Evolutionary conservation across 1,140 invertebrate species (phyloP).

Genomic region (Heliothis virescens): DNA sequence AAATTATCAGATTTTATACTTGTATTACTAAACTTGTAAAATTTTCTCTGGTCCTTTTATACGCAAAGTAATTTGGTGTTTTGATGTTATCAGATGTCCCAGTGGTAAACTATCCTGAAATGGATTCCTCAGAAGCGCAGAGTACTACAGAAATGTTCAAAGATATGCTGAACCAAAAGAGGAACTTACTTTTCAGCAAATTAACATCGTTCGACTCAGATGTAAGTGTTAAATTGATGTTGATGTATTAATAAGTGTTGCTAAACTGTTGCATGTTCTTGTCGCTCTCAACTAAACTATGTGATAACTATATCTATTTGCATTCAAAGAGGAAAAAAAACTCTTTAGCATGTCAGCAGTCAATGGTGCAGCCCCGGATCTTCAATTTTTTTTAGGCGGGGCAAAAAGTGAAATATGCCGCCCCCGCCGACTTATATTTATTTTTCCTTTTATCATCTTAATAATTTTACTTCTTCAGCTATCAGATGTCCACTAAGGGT

Average conservation of each 20-base stretch:
- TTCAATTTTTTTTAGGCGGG: too few species aligned
- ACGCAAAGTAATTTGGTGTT: background rate
- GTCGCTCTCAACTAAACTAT: conserved; percentile 21
- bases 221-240: conserved; percentile 87
- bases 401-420: too few species aligned
- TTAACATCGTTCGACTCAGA: conserved; percentile 96
- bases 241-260: conserved; percentile 47
- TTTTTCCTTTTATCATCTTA: too few species aligned
- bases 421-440: too few species aligned
- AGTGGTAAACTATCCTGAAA: conserved; percentile 80
- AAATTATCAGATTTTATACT: background rate
- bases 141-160: conserved; percentile 94
- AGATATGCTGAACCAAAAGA: conserved; percentile 95
- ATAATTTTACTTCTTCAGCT: too few species aligned
- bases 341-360: conserved; percentile 44
- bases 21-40: background rate
- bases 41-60: background rate
- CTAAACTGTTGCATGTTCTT: conserved; percentile 62
- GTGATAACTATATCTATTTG: conserved; percentile 41
- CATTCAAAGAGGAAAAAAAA: background rate
- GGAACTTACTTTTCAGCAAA: conserved; percentile 94
- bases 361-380: too few species aligned
- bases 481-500: too few species aligned
- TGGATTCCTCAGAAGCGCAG: conserved; percentile 88
- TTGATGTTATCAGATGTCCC: conserved; percentile 71